Base-by-base conservation (phyloP, 92 coral and sea anemone species). In the Porites divaricata region DNA sequence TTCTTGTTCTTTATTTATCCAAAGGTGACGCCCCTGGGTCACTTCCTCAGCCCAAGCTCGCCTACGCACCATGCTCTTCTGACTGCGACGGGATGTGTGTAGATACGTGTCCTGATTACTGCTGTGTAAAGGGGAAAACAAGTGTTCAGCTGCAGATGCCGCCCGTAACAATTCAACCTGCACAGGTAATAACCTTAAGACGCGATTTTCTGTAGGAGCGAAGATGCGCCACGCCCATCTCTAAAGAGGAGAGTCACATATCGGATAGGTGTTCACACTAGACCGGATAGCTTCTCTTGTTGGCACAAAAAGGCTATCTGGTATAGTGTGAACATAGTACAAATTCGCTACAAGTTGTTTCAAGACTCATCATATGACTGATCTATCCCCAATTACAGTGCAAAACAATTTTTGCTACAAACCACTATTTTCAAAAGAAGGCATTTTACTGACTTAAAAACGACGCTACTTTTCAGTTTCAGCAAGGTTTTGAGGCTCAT, bases 21-120 rank as follows among this genome's bases (percentile, higher is more conserved):
- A 35, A 25, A 91, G 94, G 83, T 53, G 90, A 88, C 48, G 92
- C 94, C 26, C 94, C 94, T 57, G 94, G 94, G 25, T 91, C 94
- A 22, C 67, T 87, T 20, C 81, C 91, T 22, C 95, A 86, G 59
- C 81, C 94, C 19, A 28, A 80, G 48, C 89, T 81, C 0, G 67
- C 73, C 14, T 78, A 70, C 51, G 87, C 97, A 6, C 76, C 91
- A 12, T 94, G 98, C 79, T 69, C 90, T 57, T 20, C 86, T 19
- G 71, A 63, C 66, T 94, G 98, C 25, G 64, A 81, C 8, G 86
- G 80, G 13, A 89, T 86, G 22, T 94, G 98, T 11, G 20, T 61
- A 15, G 85, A 85, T 63, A 49, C 25, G 17, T 94, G 95, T n/a
- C 98, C 95, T 6, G 87, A 90, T 62, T 80, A 81, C 82, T 94